phyloP scores from a whole-genome alignment of 1,140 invertebrate species.

The Fopius arisanus region DNA sequence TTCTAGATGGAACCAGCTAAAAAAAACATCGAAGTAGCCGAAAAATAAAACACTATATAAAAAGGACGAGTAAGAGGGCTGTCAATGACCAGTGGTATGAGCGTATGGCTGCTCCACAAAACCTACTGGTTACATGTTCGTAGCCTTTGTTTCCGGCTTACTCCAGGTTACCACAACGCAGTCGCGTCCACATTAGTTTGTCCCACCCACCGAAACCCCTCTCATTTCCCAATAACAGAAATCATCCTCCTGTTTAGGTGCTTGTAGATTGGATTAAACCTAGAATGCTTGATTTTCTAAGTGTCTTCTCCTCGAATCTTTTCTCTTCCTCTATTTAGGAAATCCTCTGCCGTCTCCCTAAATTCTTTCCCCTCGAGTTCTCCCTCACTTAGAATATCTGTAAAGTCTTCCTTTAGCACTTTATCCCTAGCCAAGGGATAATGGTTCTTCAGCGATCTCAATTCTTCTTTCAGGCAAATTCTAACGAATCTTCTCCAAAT shows the following conservation, averaged over 20 bases:
- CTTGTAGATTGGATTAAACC: background rate
- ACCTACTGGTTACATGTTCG: background rate
- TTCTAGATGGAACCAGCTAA: no score
- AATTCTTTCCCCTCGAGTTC: background rate
- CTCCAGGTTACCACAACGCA: background rate
- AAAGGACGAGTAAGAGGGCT: no score
- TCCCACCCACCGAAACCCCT: background rate
- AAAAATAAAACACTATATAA: no score
- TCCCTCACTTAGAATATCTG: no score
- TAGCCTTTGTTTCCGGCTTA: background rate
- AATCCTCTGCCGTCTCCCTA: background rate
- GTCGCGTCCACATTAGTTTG: background rate
- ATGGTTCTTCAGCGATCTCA: background rate
- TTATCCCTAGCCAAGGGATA: background rate
- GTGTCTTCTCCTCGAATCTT: background rate
- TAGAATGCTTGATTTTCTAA: background rate
- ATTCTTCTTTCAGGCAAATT: slow-evolving; percentile 7
- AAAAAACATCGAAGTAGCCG: no score
- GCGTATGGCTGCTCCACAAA: background rate
- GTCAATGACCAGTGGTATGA: no score
- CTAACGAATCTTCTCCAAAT: background rate
- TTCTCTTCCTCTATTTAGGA: background rate
- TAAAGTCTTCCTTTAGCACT: no score
- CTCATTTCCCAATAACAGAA: background rate
- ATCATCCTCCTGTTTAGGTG: background rate